Base-by-base conservation (phyloP, 2,113 vertebrate genomes). In the Anser brachyrhynchus region DNA sequence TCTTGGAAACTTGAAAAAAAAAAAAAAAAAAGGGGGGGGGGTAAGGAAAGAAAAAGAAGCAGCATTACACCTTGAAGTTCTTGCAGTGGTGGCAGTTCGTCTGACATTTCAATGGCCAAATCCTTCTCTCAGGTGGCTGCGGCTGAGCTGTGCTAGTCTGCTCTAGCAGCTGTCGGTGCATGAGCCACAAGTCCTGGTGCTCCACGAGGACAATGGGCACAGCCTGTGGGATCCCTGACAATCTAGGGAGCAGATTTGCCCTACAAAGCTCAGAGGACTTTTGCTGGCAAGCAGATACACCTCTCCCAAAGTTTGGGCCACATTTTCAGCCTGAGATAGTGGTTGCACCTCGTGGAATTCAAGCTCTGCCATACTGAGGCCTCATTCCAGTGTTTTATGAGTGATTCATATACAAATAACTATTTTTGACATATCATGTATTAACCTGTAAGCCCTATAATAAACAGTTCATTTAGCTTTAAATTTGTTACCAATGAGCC, bases 11-110 rank as follows among this genome's bases (percentile, higher is more conserved):
- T 3, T 21, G 31, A 6, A 20, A 55, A 41, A 28, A 67, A 65
- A 64, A 26, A 37, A 66, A 22, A 64, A 64, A 52, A 11, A 4
- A 9, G 39, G 10, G 39, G 4, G 39, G 39, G 39, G 37, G 37
- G 37, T 9, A 39, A 39, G 39, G 39, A 29, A 35, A 35, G 8
- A 62, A 57, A 66, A 52, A 44, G 2, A 8, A 44, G 12, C 46
- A 62, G 51, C 37, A 57, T 81, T 92, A 79, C 65, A 89, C n/a
- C 84, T 89, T 89, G 79, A 90, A n/a, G 35, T 78, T 89, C 61
- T 71, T 66, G 28, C 31, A 57, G 64, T 25, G 3, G n/a, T 74
- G 69, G 61, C 37, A 41, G 55, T 55, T 87, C 14, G 9, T 79
- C 46, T 79, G 86, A 74, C 22, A 55, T 44, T 44, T 79, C 17